Conservation (phyloP, 2,113 vertebrate species). For the Nycticryphes semicollaris region DNA sequence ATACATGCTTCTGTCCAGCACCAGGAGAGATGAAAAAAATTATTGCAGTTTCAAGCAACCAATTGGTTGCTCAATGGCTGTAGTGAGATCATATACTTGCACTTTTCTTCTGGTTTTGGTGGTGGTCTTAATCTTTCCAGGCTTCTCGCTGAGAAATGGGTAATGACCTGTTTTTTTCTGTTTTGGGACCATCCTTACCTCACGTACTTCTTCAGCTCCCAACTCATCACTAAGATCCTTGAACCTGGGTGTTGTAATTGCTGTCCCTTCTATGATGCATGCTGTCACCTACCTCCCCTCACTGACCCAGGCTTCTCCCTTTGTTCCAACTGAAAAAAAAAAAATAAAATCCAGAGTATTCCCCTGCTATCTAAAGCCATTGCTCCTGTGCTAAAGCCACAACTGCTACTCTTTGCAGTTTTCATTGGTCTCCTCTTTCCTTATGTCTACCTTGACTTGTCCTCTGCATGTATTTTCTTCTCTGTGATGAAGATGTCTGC, state of each 20-base stretch:
- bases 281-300: not conserved
- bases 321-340: not conserved
- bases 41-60: not conserved
- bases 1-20: not conserved
- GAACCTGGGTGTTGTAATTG: not conserved
- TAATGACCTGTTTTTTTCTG: not conserved
- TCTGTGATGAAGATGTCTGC: not conserved
- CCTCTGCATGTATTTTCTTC: not conserved
- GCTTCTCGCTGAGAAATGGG: not conserved
- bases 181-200: not conserved
- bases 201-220: not conserved
- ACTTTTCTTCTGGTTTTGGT: not conserved
- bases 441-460: not conserved
- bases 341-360: not conserved
- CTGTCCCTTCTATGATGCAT: not conserved
- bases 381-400: not conserved
- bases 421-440: not conserved
- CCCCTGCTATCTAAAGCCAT: not conserved
- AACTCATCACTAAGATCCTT: not conserved
- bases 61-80: not conserved
- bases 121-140: not conserved
- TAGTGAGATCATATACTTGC: not conserved
- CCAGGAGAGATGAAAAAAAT: not conserved
- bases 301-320: not conserved
- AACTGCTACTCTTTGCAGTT: not conserved